Percentiles rank a stretch among this genome's conserved stretches.
These are phyloP conservation scores for Cassiopea andromeda DNA, from an alignment of 30 jellyfish, hydroid and myxozoan species.

Conservation along the genomic window DNA sequence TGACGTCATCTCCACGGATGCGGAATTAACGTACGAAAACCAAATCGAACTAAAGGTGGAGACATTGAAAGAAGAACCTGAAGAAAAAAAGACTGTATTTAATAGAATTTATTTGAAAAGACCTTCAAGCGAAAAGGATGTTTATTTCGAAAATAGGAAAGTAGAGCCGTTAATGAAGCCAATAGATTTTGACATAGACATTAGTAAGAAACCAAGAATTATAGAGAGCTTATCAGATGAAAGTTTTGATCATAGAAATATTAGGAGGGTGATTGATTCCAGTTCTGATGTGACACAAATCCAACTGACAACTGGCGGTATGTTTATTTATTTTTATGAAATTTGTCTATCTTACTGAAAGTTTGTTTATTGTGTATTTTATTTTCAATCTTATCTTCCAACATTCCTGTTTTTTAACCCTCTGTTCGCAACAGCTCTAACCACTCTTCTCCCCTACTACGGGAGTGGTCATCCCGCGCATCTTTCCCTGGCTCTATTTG, in stretches of 20 bases:
- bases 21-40: not conserved
- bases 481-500: no score
- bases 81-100: not conserved
- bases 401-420: no score
- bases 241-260: constrained; percentile 1
- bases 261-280: constrained; percentile 47
- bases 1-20: constrained; percentile 7
- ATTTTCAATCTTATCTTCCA: no score
- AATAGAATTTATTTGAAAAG: constrained; percentile 11
- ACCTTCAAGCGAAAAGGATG: constrained; percentile 51
- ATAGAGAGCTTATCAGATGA: constrained; percentile 30
- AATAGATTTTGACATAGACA: constrained; percentile 11
- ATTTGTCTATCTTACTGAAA: no score
- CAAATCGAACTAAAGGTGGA: not conserved
- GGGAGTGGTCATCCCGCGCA: no score
- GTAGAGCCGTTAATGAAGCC: constrained; percentile 46
- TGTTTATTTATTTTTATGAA: not conserved
- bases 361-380: no score
- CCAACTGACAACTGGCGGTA: not conserved
- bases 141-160: constrained; percentile 1
- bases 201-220: constrained; percentile 6
- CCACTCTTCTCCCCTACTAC: no score
- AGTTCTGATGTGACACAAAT: constrained; percentile 12
- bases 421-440: no score
- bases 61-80: not conserved